phyloP scores from a whole-genome alignment of 1,140 invertebrate species.

The Lordiphosa collinella region DNA sequence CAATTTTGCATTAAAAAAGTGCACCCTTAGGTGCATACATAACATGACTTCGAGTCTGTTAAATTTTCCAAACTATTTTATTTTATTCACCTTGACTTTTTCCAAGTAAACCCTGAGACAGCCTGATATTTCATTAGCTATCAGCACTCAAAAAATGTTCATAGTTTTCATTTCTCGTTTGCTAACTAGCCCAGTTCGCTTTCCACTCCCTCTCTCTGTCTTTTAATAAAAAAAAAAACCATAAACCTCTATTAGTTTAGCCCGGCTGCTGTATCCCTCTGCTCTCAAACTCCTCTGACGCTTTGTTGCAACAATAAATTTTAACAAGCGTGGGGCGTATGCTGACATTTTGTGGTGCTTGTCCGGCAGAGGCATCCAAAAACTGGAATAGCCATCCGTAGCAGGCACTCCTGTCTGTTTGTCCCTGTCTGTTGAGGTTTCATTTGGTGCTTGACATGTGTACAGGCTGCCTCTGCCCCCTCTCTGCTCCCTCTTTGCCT shows the following conservation, averaged over 20 bases:
- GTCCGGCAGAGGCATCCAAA: constrained; percentile 26
- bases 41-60: too few relatives aligned
- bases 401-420: constrained; percentile 24
- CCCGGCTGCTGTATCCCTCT: constrained; percentile 21
- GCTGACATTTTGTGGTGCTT: constrained; percentile 58
- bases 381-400: constrained; percentile 16
- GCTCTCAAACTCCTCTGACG: constrained; percentile 1
- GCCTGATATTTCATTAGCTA: neutral
- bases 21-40: too few relatives aligned
- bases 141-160: constrained; percentile 2
- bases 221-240: constrained; percentile 17
- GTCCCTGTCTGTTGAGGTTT: constrained; percentile 58
- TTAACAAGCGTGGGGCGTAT: constrained; percentile 67
- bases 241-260: constrained; percentile 66
- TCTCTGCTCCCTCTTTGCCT: too few relatives aligned
- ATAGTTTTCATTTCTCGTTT: constrained; percentile 10
- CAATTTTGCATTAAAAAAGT: too few relatives aligned
- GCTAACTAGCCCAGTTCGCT: constrained; percentile 21
- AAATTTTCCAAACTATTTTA: too few relatives aligned
- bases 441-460: constrained; percentile 75
- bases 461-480: constrained; percentile 10
- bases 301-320: constrained; percentile 69
- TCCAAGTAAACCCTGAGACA: too few relatives aligned
- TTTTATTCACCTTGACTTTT: too few relatives aligned
- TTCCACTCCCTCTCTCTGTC: neutral